Base-by-base conservation (phyloP, 1,140 invertebrate species). In the Bombus affinis region DNA sequence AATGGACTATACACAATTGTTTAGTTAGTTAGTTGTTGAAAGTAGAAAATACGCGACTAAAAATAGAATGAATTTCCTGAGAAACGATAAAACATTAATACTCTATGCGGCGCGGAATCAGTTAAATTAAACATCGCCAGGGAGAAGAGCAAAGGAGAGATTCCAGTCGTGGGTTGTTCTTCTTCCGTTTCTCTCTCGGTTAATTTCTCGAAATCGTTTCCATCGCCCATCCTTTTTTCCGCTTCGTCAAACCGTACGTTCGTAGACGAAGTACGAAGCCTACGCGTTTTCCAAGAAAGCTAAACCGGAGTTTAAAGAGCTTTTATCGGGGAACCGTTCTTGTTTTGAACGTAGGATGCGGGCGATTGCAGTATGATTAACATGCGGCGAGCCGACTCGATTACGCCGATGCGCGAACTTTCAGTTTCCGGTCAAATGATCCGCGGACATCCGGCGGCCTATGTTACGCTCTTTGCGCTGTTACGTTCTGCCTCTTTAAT, bases 371-470 rank as follows among this genome's bases (percentile, higher is more conserved):
- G 71, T 72, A 75, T 88, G 88, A 92, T 93, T 92, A 92, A 86
- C 85, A 85, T 86, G 87, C 62, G 88, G 79, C 91, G 77, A 88
- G 85, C 70, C 81, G 85, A 81, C 79, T 92, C 91, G 87, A 90
- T 92, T 92, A 92, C 89, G 88, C 81, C 92, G 90, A 93, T 93
- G 92, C 89, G 88, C 89, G 92, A 92, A 92, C 93, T 91, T 93
- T 93, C 88, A 89, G 92, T 92, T 94, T 94, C 93, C 93, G 93
- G 93, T 92, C 92, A 94, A 93, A 93, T 92, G 91, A 94, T 94
- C 92, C 93, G 88, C 92, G 93, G 91, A 94, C 93, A 92, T 94
- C 93, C 93, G 93, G 89, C 90, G 92, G 74, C 89, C 62, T 71
- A 65, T 75, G 47, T 65, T 75, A 74, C 73, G 85, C 79, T 68